Evolutionary conservation across 2,888 invertebrate genomes (phyloP), one percentile per base, ranked within the genome.

Genomic region (Himalopsyche tibetana): DNA sequence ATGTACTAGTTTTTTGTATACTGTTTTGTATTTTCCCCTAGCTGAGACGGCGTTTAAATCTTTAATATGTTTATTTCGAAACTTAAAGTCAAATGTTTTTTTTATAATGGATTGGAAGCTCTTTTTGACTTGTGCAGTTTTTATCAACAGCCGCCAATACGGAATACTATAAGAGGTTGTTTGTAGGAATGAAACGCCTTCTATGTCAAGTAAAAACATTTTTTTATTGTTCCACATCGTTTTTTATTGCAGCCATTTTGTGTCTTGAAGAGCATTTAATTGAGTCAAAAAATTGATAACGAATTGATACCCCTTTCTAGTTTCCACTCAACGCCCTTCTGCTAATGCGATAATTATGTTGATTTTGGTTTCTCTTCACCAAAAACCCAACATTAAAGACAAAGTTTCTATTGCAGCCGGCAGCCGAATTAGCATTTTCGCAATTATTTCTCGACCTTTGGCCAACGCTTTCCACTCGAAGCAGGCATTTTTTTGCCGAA

Each of bases 261-360:
- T 74, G 36, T 74, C 74, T 74, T 74, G 74, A 74, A 74, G 74
- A 74, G 74, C 36, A 38, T 74, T 74, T 74, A 74, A 74, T 74
- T 36, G 36, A 74, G 11, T 74, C 36, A 74, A 74, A 74, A 74
- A 74, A 74, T 74, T 74, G 74, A 74, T 36, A 74, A 74, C 74
- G 74, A 74, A 74, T 74, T 74, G 74, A 74, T 36, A 74, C 74
- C 74, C 28, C 36, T 74, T 74, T 74, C 74, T 74, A 74, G 74
- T 74, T 74, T 36, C 28, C 36, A 38, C 74, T 74, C 36, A 12
- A 74, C 74, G 74, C 74, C 74, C 38, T 36, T 74, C 36, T 36
- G 40, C 42, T 87, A 87, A 87, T 87, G 87, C 83, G 87, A 87
- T 87, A 87, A 87, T 87, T 87, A 87, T 87, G 87, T 87, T 87